These are phyloP conservation scores for Melipona beecheii DNA, from an alignment of 2,888 invertebrate genomes.

Conservation along the genomic window DNA sequence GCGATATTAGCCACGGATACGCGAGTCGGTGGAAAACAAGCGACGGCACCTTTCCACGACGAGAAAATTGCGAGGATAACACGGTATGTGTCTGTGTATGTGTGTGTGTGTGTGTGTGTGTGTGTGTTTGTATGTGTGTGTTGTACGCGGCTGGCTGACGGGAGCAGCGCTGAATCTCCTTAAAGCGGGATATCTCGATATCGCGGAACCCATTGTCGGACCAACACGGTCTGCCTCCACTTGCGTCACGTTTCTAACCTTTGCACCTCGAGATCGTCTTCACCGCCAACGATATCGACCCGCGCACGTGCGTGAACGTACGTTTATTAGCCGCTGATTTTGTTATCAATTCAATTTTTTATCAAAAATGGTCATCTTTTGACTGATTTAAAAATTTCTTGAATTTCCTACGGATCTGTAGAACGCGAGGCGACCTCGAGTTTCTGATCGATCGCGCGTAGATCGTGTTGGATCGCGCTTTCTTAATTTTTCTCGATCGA, in stretches of 20 bases:
- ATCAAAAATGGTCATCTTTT: no score
- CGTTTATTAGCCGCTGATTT: neutral
- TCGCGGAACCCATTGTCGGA: constrained; percentile 62
- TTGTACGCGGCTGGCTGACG: constrained; percentile 59
- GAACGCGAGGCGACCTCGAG: neutral
- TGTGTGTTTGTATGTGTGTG: constrained; percentile 47
- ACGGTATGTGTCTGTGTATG: neutral
- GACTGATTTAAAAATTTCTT: neutral
- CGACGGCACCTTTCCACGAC: constrained; percentile 39
- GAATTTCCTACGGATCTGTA: neutral
- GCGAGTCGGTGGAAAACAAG: constrained; percentile 28
- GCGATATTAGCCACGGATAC: constrained; percentile 30
- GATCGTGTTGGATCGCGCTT: neutral
- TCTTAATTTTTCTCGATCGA: neutral
- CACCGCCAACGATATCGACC: neutral
- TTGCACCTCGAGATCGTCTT: constrained; percentile 22
- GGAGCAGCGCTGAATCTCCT: constrained; percentile 61
- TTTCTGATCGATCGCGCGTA: neutral
- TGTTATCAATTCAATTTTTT: neutral
- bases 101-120: constrained; percentile 60
- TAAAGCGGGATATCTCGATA: constrained; percentile 78
- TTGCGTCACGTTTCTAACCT: constrained; percentile 40
- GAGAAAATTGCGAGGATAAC: constrained; percentile 55
- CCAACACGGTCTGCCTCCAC: constrained; percentile 43
- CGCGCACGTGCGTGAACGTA: neutral